Evolutionary conservation across 2,797 vertebrate species (phyloP).

Genomic region (Squalus acanthias): DNA sequence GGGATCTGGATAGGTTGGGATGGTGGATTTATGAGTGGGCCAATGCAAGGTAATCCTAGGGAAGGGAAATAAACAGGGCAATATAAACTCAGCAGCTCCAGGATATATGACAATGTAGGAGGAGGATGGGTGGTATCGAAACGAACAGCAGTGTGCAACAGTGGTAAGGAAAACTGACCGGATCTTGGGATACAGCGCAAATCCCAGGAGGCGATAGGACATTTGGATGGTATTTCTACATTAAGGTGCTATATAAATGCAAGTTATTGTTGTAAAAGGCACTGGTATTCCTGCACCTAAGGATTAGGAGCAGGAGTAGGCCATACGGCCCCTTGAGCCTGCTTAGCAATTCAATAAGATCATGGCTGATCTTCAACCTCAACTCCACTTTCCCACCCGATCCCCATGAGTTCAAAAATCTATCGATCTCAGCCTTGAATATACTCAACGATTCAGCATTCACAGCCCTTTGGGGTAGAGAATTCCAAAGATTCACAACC

Average conservation of each 20-base stretch:
- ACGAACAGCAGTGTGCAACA: not conserved
- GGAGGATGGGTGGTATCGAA: not conserved
- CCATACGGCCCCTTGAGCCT: too few species aligned
- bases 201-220: too few species aligned
- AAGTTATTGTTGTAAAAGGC: not conserved
- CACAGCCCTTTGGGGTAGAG: too few species aligned
- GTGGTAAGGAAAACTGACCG: not conserved
- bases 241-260: not conserved
- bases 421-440: too few species aligned
- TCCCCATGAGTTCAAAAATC: too few species aligned
- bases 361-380: too few species aligned
- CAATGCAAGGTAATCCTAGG: not conserved
- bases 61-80: not conserved
- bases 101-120: not conserved
- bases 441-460: too few species aligned
- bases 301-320: not conserved
- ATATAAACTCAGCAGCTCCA: not conserved
- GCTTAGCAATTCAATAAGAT: too few species aligned
- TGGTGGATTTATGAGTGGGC: not conserved
- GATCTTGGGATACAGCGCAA: not conserved
- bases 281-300: too few species aligned
- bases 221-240: not conserved
- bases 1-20: not conserved
- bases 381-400: too few species aligned
- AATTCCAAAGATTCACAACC: too few species aligned